phyloP scores from a whole-genome alignment of 2,888 invertebrate genomes.

The Melipona beecheii region DNA sequence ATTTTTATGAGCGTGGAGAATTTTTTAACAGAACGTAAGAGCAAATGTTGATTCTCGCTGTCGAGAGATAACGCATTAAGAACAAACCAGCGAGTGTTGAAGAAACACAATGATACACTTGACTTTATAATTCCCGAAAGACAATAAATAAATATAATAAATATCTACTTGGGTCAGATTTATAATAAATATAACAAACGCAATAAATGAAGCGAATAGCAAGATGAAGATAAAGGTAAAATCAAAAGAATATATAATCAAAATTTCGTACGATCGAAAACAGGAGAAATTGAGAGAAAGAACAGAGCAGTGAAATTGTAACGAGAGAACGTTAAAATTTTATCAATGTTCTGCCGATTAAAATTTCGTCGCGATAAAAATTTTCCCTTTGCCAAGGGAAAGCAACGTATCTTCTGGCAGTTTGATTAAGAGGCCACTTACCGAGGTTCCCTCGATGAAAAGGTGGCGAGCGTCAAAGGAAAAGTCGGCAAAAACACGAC shows the following conservation, averaged over 20 bases:
- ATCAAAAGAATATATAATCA: too few species aligned
- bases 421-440: slow-evolving; percentile 17
- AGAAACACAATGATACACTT: background rate
- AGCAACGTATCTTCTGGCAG: too few species aligned
- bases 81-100: background rate
- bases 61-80: slow-evolving; percentile 10
- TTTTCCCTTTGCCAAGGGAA: background rate
- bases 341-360: background rate
- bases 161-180: too few species aligned
- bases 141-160: background rate
- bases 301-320: background rate
- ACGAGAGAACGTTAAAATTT: background rate
- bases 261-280: too few species aligned
- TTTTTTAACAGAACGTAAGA: background rate
- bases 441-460: background rate
- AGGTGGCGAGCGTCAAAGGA: slow-evolving; percentile 12
- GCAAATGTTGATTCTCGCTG: slow-evolving; percentile 14
- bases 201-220: background rate
- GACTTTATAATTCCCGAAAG: background rate
- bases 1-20: background rate
- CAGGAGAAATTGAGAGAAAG: background rate
- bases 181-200: too few species aligned
- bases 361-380: background rate
- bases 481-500: slow-evolving; percentile 2
- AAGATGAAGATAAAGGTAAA: too few species aligned